Percentiles rank a stretch among this genome's conserved stretches.
Evolutionary conservation across 1,140 invertebrate genomes (phyloP).

Genomic region (Solenopsis fugax): DNA sequence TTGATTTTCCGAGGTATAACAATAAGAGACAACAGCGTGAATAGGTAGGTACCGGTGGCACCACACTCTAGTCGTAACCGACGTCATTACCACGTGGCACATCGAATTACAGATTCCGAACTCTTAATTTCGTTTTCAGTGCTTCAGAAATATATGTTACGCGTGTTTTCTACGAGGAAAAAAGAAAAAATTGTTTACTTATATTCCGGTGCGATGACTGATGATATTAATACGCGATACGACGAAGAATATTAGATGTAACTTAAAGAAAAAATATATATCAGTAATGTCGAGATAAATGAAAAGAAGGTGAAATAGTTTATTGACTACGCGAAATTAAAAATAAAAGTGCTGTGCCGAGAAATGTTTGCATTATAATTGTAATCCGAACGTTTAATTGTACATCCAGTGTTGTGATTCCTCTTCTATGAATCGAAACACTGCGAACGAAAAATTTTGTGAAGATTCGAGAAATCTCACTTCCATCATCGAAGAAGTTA

Average conservation of each 20-base stretch:
- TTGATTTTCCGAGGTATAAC: constrained; percentile 36
- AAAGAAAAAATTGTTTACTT: neutral
- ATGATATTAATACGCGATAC: neutral
- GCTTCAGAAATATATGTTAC: neutral
- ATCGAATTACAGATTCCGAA: neutral
- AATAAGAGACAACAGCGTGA: constrained; percentile 8
- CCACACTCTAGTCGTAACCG: constrained; percentile 28
- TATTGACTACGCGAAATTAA: neutral
- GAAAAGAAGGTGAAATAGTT: neutral
- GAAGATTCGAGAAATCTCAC: neutral
- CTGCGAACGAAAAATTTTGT: neutral
- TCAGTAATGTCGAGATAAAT: neutral
- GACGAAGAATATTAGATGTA: neutral
- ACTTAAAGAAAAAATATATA: neutral
- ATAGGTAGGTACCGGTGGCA: neutral
- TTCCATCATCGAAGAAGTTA: neutral
- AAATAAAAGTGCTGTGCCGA: neutral
- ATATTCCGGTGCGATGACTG: neutral
- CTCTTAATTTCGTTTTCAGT: neutral
- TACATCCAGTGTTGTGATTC: neutral
- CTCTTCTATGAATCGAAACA: neutral
- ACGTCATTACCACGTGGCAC: constrained; percentile 20
- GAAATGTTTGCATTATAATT: neutral
- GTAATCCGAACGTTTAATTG: neutral
- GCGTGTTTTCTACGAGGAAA: neutral